These are phyloP conservation scores for Tridacna crocea DNA, from an alignment of 2,888 invertebrate species.

Conservation along the genomic window DNA sequence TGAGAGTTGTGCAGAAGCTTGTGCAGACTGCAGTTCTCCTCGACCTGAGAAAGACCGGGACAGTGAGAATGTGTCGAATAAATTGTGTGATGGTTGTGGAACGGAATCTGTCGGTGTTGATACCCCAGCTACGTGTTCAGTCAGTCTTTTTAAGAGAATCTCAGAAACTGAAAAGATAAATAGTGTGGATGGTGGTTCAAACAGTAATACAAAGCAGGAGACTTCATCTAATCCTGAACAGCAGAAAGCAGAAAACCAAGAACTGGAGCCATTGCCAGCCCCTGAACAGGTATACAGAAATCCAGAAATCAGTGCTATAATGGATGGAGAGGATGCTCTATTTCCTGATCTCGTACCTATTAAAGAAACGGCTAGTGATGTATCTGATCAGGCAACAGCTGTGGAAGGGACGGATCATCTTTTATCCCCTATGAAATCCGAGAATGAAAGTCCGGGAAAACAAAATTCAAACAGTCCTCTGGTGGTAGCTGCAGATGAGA, in stretches of 20 bases:
- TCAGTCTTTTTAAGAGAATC: conserved; percentile 22
- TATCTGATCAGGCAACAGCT: background rate
- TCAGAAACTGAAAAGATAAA: conserved; percentile 10
- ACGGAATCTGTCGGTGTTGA: background rate
- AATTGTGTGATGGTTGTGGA: background rate
- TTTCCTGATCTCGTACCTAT: conserved; percentile 71
- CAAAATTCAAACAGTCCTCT: conserved; percentile 11
- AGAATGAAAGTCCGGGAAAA: conserved; percentile 25
- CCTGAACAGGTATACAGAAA: background rate
- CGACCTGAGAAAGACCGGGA: background rate
- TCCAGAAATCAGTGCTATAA: conserved; percentile 63
- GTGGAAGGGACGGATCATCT: background rate
- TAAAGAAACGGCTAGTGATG: conserved; percentile 8
- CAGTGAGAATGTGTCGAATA: background rate
- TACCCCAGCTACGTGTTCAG: conserved; percentile 4
- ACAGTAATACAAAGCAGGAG: background rate
- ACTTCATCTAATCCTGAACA: background rate
- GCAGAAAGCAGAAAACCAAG: background rate
- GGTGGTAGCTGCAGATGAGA: background rate
- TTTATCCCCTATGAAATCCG: background rate
- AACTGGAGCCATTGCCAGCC: background rate
- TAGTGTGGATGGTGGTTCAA: background rate
- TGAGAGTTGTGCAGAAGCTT: background rate
- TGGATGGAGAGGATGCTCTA: conserved; percentile 78
- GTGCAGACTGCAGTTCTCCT: background rate